Base-by-base conservation (phyloP, 1,140 invertebrate genomes). In the Bombus superbus region DNA sequence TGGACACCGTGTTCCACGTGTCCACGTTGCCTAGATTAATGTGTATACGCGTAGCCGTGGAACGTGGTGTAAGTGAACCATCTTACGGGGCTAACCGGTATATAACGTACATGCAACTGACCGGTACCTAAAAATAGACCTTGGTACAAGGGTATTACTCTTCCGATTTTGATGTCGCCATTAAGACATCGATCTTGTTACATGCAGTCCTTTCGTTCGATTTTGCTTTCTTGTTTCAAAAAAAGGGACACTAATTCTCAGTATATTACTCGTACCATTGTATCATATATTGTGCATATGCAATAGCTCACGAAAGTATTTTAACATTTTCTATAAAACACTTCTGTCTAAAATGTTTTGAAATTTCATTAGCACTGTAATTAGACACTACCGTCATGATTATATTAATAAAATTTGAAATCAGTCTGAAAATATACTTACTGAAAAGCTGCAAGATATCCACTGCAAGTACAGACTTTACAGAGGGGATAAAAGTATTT, bases 61-160 rank as follows among this genome's bases (percentile, higher is more conserved):
- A 75, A 32, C 85, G 57, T 77, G 44, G 83, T 83, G 87, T 83
- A 86, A 83, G 86, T 86, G 84, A 83, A 89, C 78, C 88, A 84
- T 89, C 72, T 87, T 87, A 89, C 77, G 77, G 81, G 86, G 77
- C 82, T 87, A 91, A 92, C 91, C 91, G 91, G 91, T 92, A 89
- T 85, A 88, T 88, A 90, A 91, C 85, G 84, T 90, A 81, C 66
- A 89, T 92, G 87, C 88, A 90, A 89, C 89, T 88, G 91, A 87
- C 85, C 86, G 69, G 62, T 81, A 38, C 90, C 90, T 89, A 93
- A 93, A 92, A 93, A 93, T 91, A 93, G 88, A 91, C 85, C 76
- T 84, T 88, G 86, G 69, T 73, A 53, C 83, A 79, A 76, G 86
- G 82, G 72, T 89, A 82, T 86, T 86, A 85, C 69, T 75, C 80